These are phyloP conservation scores for Lepus europaeus DNA, from an alignment of 2,113 vertebrate species.

Conservation along the genomic window DNA sequence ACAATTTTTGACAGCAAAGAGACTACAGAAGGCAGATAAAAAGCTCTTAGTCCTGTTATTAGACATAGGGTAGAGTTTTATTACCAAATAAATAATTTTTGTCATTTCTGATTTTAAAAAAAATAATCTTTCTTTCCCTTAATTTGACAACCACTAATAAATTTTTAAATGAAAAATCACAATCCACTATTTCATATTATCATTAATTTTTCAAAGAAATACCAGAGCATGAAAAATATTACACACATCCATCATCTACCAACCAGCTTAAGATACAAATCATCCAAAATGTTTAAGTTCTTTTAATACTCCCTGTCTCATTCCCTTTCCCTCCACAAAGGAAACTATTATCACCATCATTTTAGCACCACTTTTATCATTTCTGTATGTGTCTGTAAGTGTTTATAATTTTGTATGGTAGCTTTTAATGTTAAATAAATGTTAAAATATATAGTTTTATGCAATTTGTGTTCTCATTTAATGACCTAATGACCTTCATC, in stretches of 20 bases:
- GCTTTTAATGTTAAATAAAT: background rate
- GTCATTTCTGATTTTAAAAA: background rate
- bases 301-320: background rate
- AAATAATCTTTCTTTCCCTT: background rate
- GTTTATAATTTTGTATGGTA: background rate
- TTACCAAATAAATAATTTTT: background rate
- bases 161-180: background rate
- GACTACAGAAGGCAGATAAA: background rate
- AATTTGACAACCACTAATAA: background rate
- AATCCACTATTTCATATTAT: slow-evolving; percentile 13
- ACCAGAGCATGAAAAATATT: background rate
- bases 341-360: background rate
- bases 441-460: background rate
- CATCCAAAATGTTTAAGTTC: background rate
- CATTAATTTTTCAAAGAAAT: slow-evolving; percentile 49
- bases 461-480: background rate
- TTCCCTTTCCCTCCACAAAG: background rate
- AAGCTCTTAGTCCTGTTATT: background rate
- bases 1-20: background rate
- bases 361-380: background rate
- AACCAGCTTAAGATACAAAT: background rate
- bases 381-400: background rate
- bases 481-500: background rate
- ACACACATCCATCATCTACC: background rate
- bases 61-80: background rate